Percentiles rank a stretch among this genome's conserved stretches.
Evolutionary conservation across 2,113 vertebrate genomes (phyloP).

Genomic region (Columbina picui): DNA sequence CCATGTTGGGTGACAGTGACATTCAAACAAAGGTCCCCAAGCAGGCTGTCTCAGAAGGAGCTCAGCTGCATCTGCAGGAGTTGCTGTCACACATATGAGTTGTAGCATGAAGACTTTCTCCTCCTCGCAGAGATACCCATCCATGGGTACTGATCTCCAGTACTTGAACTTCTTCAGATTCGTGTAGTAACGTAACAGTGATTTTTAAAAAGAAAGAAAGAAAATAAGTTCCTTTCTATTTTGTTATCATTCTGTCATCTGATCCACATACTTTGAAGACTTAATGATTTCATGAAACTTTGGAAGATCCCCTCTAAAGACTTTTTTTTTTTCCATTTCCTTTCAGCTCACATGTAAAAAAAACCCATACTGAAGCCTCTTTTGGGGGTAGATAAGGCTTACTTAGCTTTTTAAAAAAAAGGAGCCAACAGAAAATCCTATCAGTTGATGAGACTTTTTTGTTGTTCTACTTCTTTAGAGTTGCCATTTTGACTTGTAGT

Average conservation of each 20-base stretch:
- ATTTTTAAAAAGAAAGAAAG: neutral
- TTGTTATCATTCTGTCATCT: neutral
- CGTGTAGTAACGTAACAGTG: neutral
- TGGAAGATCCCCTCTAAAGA: neutral
- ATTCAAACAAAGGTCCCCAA: rapidly evolving
- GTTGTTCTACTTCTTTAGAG: rapidly evolving
- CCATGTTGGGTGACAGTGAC: neutral
- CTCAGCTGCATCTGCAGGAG: neutral
- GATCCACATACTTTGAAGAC: neutral
- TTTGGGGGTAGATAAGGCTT: neutral
- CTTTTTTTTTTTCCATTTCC: neutral
- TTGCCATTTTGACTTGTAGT: neutral
- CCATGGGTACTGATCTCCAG: neutral
- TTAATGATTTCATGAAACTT: neutral
- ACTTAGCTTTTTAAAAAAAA: neutral
- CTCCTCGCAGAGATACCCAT: neutral
- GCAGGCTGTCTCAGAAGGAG: neutral
- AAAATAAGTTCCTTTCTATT: neutral
- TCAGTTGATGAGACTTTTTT: neutral
- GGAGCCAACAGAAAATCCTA: neutral
- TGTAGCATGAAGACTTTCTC: neutral
- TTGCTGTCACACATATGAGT: rapidly evolving
- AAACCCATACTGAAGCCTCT: neutral
- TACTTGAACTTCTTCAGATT: neutral
- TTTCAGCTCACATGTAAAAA: neutral